phyloP scores from a whole-genome alignment of 1,140 invertebrate genomes.

The Pseudomyrmex sp. region DNA sequence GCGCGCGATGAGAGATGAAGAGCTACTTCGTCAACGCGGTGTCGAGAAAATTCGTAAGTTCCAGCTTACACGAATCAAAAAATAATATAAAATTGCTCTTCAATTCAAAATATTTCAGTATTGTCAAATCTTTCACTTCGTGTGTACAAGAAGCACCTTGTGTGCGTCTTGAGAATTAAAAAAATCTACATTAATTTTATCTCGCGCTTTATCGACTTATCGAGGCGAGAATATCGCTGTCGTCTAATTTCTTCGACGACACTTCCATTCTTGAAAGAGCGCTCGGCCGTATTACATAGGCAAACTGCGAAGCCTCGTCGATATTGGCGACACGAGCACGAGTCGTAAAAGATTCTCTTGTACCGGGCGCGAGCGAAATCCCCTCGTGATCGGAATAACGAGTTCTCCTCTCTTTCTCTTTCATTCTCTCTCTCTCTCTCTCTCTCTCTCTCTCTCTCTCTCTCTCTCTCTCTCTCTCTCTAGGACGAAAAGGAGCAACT shows the following conservation, averaged over 20 bases:
- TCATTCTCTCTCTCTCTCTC: too few species aligned
- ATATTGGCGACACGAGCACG: constrained; percentile 68
- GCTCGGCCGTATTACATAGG: constrained; percentile 63
- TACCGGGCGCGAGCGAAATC: constrained; percentile 66
- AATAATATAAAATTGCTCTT: not conserved
- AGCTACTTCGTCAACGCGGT: not conserved
- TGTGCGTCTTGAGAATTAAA: not conserved
- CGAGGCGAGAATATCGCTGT: constrained; percentile 13
- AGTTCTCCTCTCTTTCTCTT: constrained; percentile 39
- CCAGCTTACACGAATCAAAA: too few species aligned
- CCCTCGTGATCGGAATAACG: constrained; percentile 75
- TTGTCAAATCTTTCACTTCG: not conserved
- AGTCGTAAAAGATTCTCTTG: constrained; percentile 73
- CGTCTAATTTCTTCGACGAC: constrained; percentile 41
- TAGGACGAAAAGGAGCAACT: constrained; percentile 58
- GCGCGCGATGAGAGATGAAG: not conserved
- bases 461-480: too few species aligned
- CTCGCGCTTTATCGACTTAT: not conserved
- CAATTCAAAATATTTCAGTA: not conserved
- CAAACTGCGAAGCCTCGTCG: constrained; percentile 72
- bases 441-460: not conserved
- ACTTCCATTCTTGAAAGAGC: not conserved
- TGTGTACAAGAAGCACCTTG: not conserved
- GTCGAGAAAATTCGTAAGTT: not conserved
- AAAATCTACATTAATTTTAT: not conserved